Evolutionary conservation across 1,140 invertebrate genomes (phyloP).

Genomic region (Eurosta solidaginis): DNA sequence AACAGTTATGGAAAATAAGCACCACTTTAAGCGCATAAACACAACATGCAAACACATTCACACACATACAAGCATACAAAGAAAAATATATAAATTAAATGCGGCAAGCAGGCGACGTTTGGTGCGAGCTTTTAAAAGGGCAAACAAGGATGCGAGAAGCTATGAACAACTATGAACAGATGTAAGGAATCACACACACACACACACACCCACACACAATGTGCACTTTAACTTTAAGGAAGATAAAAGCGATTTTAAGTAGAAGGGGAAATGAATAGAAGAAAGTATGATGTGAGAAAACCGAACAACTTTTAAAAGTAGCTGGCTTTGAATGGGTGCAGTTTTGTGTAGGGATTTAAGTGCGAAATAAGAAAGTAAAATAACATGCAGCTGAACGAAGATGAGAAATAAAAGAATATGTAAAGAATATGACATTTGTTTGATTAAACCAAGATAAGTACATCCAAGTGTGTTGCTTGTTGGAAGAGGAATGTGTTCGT

Average conservation of each 20-base stretch:
- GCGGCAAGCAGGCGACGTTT: neutral
- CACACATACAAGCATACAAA: neutral
- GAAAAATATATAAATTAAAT: slow-evolving; percentile 1
- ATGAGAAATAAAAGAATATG: neutral
- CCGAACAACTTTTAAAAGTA: neutral
- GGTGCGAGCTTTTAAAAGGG: neutral
- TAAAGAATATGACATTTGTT: slow-evolving; percentile 10
- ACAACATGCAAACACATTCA: neutral
- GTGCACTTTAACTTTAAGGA: neutral
- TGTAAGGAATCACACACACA: neutral
- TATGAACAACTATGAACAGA: neutral
- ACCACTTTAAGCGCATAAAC: slow-evolving; percentile 18
- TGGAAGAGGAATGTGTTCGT: neutral
- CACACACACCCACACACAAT: neutral
- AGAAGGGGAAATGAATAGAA: neutral
- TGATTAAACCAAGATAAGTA: neutral
- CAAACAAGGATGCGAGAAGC: neutral
- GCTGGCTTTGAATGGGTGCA: neutral
- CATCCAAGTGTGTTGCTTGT: neutral
- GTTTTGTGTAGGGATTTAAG: too few species aligned
- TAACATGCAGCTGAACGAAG: neutral
- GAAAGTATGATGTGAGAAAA: neutral
- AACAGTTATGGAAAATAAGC: slow-evolving; percentile 1
- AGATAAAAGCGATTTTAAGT: neutral
- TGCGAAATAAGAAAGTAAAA: too few species aligned